A percentile compares a stretch with the other conserved stretches of the same genome.
These are phyloP conservation scores for Hemiscyllium ocellatum DNA, from an alignment of 2,113 vertebrate species.

Conservation along the genomic window DNA sequence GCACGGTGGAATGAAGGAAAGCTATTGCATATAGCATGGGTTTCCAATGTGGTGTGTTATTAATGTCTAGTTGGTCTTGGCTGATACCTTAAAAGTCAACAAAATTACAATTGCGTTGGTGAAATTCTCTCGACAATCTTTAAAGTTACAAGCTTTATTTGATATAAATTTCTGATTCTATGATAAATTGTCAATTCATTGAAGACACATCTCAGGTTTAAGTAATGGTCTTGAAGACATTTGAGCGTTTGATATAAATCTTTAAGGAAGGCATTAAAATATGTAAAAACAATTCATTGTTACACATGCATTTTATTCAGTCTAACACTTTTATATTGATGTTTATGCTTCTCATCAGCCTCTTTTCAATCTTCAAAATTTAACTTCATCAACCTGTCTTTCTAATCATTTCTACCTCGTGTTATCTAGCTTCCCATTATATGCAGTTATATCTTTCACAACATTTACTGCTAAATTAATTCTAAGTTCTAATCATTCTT, in stretches of 20 bases:
- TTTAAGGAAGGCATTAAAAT: not conserved
- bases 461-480: not conserved
- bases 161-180: not conserved
- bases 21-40: conserved; percentile 82
- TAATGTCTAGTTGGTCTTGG: conserved; percentile 85
- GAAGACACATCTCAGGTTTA: not conserved
- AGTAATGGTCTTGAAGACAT: not conserved
- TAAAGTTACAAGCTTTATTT: not conserved
- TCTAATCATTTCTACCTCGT: not conserved
- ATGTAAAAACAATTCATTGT: not conserved
- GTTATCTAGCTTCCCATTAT: not conserved
- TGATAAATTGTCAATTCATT: not conserved
- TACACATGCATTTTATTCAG: not conserved
- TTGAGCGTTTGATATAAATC: not conserved
- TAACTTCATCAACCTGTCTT: not conserved
- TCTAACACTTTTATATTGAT: not conserved
- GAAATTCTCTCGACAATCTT: not conserved
- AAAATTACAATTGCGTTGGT: not conserved
- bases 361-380: not conserved
- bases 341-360: not conserved
- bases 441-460: not conserved
- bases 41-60: conserved; percentile 74
- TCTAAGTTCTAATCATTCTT: not conserved
- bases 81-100: conserved; percentile 66
- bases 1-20: conserved; percentile 84